Evolutionary conservation across 2,888 invertebrate species (phyloP).

Genomic region (Conops quadrifasciatus): DNA sequence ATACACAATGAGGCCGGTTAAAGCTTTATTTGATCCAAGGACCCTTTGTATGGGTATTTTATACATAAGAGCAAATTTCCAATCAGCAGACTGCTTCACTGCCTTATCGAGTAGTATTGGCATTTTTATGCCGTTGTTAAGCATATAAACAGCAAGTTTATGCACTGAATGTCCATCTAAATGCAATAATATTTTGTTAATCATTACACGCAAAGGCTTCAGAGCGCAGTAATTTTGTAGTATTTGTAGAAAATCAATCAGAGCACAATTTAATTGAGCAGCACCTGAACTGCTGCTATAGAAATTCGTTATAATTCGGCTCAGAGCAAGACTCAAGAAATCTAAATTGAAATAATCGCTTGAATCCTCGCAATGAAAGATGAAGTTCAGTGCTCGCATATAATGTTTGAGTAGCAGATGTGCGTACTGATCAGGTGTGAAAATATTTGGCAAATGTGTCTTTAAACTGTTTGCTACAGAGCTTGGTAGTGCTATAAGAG

Average conservation of each 20-base stretch:
- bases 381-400: conserved; percentile 71
- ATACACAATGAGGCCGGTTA: conserved; percentile 72
- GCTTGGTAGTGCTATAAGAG: conserved; percentile 74
- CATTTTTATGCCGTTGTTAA: conserved; percentile 67
- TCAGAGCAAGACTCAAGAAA: conserved; percentile 69
- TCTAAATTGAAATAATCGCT: conserved; percentile 45
- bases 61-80: conserved; percentile 74
- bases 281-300: conserved; percentile 55
- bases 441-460: conserved; percentile 68
- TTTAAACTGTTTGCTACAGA: conserved; percentile 73
- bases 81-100: conserved; percentile 67
- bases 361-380: conserved; percentile 60
- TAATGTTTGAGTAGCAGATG: conserved; percentile 71
- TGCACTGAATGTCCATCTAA: conserved; percentile 68
- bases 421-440: conserved; percentile 69
- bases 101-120: conserved; percentile 65
- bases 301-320: conserved; percentile 71
- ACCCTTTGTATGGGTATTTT: conserved; percentile 71
- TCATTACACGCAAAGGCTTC: conserved; percentile 35
- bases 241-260: conserved; percentile 68
- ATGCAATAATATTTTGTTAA: conserved; percentile 67
- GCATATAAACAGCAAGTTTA: conserved; percentile 66
- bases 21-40: conserved; percentile 66
- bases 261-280: conserved; percentile 29
- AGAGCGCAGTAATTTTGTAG: conserved; percentile 58